Base-by-base conservation (phyloP, 2,888 invertebrate species). In the Agonopterix arenella region DNA sequence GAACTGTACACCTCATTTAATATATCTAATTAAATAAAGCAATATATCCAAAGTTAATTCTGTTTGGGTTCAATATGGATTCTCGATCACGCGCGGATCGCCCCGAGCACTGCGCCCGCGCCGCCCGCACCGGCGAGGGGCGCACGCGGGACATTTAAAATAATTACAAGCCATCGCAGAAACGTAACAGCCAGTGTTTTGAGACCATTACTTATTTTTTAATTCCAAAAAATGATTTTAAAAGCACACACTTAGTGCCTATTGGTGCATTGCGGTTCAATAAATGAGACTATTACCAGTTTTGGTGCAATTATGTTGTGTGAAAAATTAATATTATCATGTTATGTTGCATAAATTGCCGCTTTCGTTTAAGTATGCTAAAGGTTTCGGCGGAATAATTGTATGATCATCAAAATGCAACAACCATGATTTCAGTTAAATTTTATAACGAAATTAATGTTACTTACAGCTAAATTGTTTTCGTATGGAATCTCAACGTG, bases 81-180 rank as follows among this genome's bases (percentile, higher is more conserved):
- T 73, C 73, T 74, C 70, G 82, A 83, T 82, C 79, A 76, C 68
- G 76, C 61, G 16, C 44, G 18, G 18, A 10, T 59, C 50, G 59
- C 59, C 60, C 50, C 49, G 46, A 51, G 37, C 59, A 56, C 58
- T 66, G 64, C 70, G 46, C 40, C n/a, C n/a, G 40, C 43, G 43
- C 43, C 8, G 43, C 11, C 43, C 11, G 43, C 43, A 13, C 8
- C 8, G 11, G 43, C 11, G n/a, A 4, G n/a, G 40, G 62, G 69
- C 76, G 70, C 73, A 66, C 68, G 85, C 89, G 88, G 88, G 85
- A 89, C 88, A 89, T 89, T 90, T 89, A 89, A 89, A 89, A 90
- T 90, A 90, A 90, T 90, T 90, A 90, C 88, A 89, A 90, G 89
- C 88, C 86, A 83, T 83, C 79, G 71, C 73, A 80, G 80, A 82